Evolutionary conservation across 2,113 vertebrate genomes (phyloP).

Genomic region (Macaca fascicularis): T2T-MFA8v1.1 NC_088386.1:11772501-11773000

Average conservation of each 20-base stretch:
- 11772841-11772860: constrained; percentile 56
- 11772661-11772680: constrained; percentile 73
- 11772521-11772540: constrained; percentile 86
- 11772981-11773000: constrained; percentile 72
- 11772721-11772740: constrained; percentile 63
- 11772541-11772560: constrained; percentile 66
- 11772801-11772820: constrained; percentile 82
- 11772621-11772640: constrained; percentile 58
- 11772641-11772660: constrained; percentile 72
- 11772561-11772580: constrained; percentile 70
- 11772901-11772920: constrained; percentile 72
- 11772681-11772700: constrained; percentile 74
- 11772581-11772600: constrained; percentile 65
- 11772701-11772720: constrained; percentile 59
- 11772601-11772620: constrained; percentile 76
- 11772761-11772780: constrained; percentile 74
- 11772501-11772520: constrained; percentile 79
- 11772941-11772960: constrained; percentile 75
- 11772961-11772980: constrained; percentile 77
- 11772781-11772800: constrained; percentile 75
- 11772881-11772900: constrained; percentile 69
- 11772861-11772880: constrained; percentile 65
- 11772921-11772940: constrained; percentile 77
- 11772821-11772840: constrained; percentile 63
- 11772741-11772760: constrained; percentile 65